Evolutionary conservation across 2,797 vertebrate genomes (phyloP).

Genomic region (Syndactyla subalaris): DNA sequence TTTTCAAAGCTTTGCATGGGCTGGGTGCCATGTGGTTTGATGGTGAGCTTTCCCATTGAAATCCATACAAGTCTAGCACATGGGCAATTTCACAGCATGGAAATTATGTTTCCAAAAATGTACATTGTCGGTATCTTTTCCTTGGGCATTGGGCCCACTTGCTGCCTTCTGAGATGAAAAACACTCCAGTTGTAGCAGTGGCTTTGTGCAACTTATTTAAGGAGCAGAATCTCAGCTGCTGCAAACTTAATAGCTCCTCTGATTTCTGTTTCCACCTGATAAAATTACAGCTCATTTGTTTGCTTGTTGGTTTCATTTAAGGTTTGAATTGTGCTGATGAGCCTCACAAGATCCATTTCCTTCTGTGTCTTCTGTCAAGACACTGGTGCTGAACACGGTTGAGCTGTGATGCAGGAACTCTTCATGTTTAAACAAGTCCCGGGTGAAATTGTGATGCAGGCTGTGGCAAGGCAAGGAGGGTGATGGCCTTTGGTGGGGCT

Average conservation of each 20-base stretch:
- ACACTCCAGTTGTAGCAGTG: not conserved
- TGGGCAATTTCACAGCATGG: conserved; percentile 26
- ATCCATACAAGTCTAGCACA: conserved; percentile 42
- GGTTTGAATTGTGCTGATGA: conserved; percentile 62
- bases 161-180: conserved; percentile 40
- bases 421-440: not conserved
- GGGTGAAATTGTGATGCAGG: not conserved
- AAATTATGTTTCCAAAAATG: conserved; percentile 39
- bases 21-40: not conserved
- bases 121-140: not conserved
- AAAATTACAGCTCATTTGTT: conserved; percentile 41
- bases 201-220: conserved; percentile 26
- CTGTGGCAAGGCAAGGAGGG: not conserved
- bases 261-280: conserved; percentile 57
- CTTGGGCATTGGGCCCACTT: conserved; percentile 13
- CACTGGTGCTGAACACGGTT: not conserved
- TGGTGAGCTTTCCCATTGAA: conserved; percentile 26
- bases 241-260: not conserved
- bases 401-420: not conserved
- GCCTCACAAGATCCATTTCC: conserved; percentile 18
- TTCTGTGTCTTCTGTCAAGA: not conserved
- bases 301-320: conserved; percentile 51
- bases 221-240: conserved; percentile 16
- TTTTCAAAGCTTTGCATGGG: conserved; percentile 2
- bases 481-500: not conserved